Conservation (phyloP, 2,113 vertebrate genomes). For the Mesoclemmys tuberculata region DNA sequence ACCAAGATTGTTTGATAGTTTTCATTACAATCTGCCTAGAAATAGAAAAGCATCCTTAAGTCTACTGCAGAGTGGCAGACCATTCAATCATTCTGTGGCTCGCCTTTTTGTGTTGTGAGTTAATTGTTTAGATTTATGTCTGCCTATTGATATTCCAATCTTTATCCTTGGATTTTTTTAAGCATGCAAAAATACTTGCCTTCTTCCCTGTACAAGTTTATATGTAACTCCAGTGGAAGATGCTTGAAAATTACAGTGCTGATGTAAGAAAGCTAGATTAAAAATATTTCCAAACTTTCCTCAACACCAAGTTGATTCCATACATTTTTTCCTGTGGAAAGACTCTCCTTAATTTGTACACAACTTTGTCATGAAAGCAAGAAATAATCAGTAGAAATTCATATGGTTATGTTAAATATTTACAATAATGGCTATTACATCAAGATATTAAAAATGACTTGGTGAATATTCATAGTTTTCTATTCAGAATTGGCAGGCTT, state of each 20-base stretch:
- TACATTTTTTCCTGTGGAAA: neutral
- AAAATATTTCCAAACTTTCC: neutral
- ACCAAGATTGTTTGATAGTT: neutral
- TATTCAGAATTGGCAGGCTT: neutral
- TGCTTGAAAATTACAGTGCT: neutral
- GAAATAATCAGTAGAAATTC: neutral
- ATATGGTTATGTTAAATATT: neutral
- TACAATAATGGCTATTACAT: neutral
- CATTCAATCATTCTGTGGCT: neutral
- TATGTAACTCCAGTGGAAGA: neutral
- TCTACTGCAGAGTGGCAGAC: neutral
- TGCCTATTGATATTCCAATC: neutral
- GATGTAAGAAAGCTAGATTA: neutral
- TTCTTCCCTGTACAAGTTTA: neutral
- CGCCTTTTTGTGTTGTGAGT: neutral
- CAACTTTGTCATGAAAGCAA: neutral
- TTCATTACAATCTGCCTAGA: conserved; percentile 2
- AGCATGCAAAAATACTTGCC: neutral
- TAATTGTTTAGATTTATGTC: neutral
- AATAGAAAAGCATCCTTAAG: neutral
- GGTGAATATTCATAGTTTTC: neutral
- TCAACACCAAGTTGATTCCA: neutral
- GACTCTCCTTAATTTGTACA: neutral
- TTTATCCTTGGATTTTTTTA: neutral
- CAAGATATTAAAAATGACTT: neutral